Base-by-base conservation (phyloP, 2,797 vertebrate species). In the Tinamus major region DNA sequence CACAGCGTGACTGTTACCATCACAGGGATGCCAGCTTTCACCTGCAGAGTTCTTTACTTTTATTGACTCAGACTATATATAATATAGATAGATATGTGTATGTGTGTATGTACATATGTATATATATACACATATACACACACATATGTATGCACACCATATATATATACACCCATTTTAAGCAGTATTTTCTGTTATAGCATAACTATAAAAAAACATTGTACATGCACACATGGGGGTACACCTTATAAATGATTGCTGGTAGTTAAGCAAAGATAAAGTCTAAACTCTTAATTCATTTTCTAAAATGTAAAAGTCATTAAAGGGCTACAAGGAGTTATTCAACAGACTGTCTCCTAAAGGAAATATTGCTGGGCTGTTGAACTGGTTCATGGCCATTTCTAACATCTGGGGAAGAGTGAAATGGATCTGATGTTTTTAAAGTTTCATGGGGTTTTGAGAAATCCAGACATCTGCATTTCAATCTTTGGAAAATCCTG, bases 401-500 rank as follows among this genome's bases (percentile, higher is more conserved):
- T 72, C 1, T 0, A 41, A 46, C 85, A 87, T 64, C 41, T 74
- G 29, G 31, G 49, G 35, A 89, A 89, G 89, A 61, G 26, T 51
- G 21, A 91, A 95, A 70, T 4, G 15, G 13, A 74, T 79, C 85
- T 89, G 56, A 78, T 17, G 55, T 44, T 90, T 85, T 58, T 85
- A 11, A 94, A 94, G 72, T 74, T 92, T 82, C 1, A 1, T 76
- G 46, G 46, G 42, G 59, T 87, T 94, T 92, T 78, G 49, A 93
- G 89, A 94, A 95, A 94, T 61, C 42, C 86, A 94, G 86, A 90
- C 86, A 68, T 92, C 64, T 62, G 78, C 58, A 6, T 90, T 92
- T 94, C 87, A 89, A 70, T 80, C 86, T 85, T 72, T 83, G 88
- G 81, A 96, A 96, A 96, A 96, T 76, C 86, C 92, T 94, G 90